Percentiles rank a stretch among this genome's conserved stretches.
These are phyloP conservation scores for Aphaenogaster ashmeadi DNA, from an alignment of 1,140 invertebrate species.

Conservation along the genomic window DNA sequence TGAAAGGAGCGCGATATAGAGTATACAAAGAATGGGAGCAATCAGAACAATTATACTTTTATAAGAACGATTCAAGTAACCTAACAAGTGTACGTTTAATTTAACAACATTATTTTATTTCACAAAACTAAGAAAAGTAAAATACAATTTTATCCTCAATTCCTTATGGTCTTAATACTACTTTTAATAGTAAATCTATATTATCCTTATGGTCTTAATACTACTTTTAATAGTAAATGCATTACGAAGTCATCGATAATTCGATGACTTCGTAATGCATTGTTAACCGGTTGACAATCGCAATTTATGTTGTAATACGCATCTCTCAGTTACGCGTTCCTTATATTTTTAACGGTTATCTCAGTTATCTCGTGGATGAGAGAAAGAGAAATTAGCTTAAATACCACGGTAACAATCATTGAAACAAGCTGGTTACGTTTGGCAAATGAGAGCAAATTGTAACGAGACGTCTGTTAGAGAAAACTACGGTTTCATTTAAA, in stretches of 20 bases:
- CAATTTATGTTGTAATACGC: neutral
- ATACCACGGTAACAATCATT: conserved; percentile 4
- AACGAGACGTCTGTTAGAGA: conserved; percentile 55
- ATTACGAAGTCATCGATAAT: no score
- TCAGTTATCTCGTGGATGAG: neutral
- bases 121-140: neutral
- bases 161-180: neutral
- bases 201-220: no score
- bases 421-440: conserved; percentile 43
- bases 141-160: neutral
- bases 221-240: no score
- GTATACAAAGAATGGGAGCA: neutral
- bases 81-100: neutral
- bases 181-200: no score
- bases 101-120: neutral
- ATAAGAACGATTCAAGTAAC: neutral
- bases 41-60: neutral
- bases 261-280: neutral
- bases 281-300: neutral
- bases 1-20: neutral
- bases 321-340: neutral
- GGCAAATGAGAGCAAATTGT: conserved; percentile 56
- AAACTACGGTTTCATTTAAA: conserved; percentile 59
- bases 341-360: conserved; percentile 27
- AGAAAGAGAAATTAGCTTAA: neutral